Base-by-base conservation (phyloP, 1,140 invertebrate species). In the Meloidogyne exigua region DNA sequence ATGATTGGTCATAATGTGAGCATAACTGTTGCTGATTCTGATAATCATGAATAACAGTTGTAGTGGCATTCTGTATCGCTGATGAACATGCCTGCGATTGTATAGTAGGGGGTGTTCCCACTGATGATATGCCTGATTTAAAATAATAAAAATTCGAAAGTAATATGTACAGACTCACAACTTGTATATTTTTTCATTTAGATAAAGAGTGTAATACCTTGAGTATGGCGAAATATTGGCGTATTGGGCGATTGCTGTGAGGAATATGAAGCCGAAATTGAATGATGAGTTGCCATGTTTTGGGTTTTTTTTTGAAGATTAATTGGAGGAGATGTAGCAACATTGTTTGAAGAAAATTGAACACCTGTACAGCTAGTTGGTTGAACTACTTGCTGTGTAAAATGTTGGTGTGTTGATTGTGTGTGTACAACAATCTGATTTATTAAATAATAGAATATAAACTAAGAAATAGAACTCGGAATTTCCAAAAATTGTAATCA, bases 391-490 rank as follows among this genome's bases (percentile, higher is more conserved):
- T 67, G 66, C n/a, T 9, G 65, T 36, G 26, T 15, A 67, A 18
- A 39, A 67, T 15, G 13, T 15, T 32, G 66, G 18, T 67, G 65
- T 4, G 28, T 67, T 67, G 66, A 2, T 67, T 62, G 57, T 18
- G 71, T 73, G 49, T 73, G 71, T 0, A 73, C 66, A n/a, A 42
- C 66, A 42, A 32, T 67, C 21, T 67, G 18, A 32, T 65, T 0
- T 32, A 9, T 9, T 32, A 65, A 7, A 65, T 0, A 32, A 21
- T 21, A 32, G 7, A 32, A 32, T 32, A 32, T 2, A 3, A 32
- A 32, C 2, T 32, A 32, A 32, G 7, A 32, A 32, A 3, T 3
- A 3, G 7, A 32, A 32, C 7, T 2, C 28, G 7, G 7, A 32
- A 32, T 32, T 32, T 32, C 7, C 7, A 32, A 32, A 32, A 32